These are phyloP conservation scores for Temnothorax nylanderi DNA, from an alignment of 1,140 invertebrate genomes.

Conservation along the genomic window DNA sequence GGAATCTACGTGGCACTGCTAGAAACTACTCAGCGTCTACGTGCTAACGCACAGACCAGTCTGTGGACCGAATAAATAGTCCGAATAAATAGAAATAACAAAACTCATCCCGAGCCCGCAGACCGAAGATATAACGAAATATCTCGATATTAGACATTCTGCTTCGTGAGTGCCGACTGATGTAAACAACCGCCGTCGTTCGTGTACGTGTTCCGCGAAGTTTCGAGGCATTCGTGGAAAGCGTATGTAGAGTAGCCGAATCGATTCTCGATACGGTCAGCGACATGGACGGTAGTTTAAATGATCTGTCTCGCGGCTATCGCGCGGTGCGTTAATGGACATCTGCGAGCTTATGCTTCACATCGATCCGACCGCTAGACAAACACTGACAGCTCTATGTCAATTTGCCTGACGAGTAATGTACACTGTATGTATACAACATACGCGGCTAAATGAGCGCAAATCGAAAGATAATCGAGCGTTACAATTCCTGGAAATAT, in stretches of 20 bases:
- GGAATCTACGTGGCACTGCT: constrained; percentile 12
- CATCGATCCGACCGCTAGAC: neutral
- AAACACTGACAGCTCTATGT: neutral
- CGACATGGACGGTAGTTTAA: neutral
- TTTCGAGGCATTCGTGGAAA: neutral
- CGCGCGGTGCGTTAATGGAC: neutral
- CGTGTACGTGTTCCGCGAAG: neutral
- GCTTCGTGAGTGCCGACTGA: neutral
- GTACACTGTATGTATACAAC: neutral
- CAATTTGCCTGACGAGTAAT: neutral
- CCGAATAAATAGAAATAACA: constrained; percentile 31
- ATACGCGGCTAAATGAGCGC: neutral
- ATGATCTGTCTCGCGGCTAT: neutral
- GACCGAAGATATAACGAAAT: neutral
- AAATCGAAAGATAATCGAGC: constrained; percentile 12
- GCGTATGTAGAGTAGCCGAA: neutral
- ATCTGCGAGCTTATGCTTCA: neutral
- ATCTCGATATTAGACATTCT: neutral
- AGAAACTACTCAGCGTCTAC: constrained; percentile 6
- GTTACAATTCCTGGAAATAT: constrained; percentile 35
- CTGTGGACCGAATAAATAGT: neutral
- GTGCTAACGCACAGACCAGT: constrained; percentile 4
- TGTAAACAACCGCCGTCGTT: neutral
- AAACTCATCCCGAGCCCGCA: neutral
- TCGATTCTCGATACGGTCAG: neutral